Evolutionary conservation across 2,113 vertebrate species (phyloP).

Genomic region (Pachypanchax playfairii): DNA sequence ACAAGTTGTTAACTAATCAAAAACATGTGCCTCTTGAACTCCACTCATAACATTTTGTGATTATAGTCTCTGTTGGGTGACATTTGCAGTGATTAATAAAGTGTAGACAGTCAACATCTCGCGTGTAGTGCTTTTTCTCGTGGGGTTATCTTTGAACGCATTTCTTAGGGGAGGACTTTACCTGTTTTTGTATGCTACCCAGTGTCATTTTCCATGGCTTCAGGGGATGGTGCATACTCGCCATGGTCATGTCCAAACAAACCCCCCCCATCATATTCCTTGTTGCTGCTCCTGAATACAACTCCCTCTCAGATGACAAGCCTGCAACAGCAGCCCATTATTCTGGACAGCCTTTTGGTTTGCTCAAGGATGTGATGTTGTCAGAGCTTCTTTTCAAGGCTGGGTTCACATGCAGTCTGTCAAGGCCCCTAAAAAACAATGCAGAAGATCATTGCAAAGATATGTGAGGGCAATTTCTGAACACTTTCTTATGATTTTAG

Average conservation of each 20-base stretch:
- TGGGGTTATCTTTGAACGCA: slow-evolving; percentile 9
- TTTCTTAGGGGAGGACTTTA: slow-evolving; percentile 24
- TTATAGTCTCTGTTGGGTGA: slow-evolving; percentile 34
- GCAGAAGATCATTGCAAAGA: slow-evolving; percentile 53
- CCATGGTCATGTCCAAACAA: slow-evolving; percentile 74
- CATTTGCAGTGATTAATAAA: slow-evolving; percentile 28
- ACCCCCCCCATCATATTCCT: slow-evolving; percentile 47
- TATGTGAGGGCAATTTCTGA: slow-evolving; percentile 37
- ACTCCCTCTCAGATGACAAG: slow-evolving; percentile 68
- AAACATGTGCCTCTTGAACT: slow-evolving; percentile 70
- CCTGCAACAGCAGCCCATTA: slow-evolving; percentile 66
- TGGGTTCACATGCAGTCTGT: slow-evolving; percentile 47
- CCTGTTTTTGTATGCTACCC: slow-evolving; percentile 47
- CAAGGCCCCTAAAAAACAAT: slow-evolving; percentile 69
- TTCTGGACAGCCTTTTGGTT: slow-evolving; percentile 57
- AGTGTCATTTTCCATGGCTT: slow-evolving; percentile 67
- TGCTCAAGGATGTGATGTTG: slow-evolving; percentile 69
- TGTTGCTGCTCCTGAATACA: slow-evolving; percentile 27
- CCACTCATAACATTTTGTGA: slow-evolving; percentile 52
- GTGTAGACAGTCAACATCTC: slow-evolving; percentile 40
- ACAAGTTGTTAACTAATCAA: slow-evolving; percentile 53
- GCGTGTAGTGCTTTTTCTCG: slow-evolving; percentile 23
- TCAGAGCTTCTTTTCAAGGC: slow-evolving; percentile 72
- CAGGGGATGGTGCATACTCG: slow-evolving; percentile 42
- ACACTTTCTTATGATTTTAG: slow-evolving; percentile 14